Evolutionary conservation across 2,797 vertebrate genomes (phyloP).

Genomic region (Lagodon rhomboides): DNA sequence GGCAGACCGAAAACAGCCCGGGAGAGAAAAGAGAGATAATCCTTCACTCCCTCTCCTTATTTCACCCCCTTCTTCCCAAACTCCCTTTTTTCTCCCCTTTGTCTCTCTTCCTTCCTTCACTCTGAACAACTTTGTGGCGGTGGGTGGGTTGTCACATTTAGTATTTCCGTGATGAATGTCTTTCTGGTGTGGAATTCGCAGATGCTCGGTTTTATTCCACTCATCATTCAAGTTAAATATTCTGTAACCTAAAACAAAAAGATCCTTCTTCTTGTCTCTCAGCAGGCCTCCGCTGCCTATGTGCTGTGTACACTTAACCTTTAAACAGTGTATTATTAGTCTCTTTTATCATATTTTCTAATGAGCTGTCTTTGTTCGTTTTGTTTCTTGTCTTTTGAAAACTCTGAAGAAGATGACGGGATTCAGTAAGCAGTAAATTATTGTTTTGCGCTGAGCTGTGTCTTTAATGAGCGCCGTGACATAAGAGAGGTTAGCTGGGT

Average conservation of each 20-base stretch:
- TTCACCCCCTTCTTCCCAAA: slow-evolving; percentile 25
- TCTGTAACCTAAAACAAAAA: slow-evolving; percentile 28
- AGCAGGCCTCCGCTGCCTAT: not conserved
- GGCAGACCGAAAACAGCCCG: slow-evolving; percentile 52
- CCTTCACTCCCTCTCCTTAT: slow-evolving; percentile 15
- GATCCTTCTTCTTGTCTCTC: not conserved
- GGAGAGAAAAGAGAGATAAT: slow-evolving; percentile 50
- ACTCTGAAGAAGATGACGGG: not conserved
- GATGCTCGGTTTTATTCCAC: slow-evolving; percentile 34
- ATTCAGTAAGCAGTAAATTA: not conserved
- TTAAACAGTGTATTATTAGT: slow-evolving; percentile 10
- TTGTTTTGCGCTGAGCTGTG: not conserved
- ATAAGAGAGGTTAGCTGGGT: not conserved
- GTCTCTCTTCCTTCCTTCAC: slow-evolving; percentile 40
- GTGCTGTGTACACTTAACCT: not conserved
- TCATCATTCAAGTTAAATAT: slow-evolving; percentile 41
- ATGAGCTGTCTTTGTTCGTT: not conserved
- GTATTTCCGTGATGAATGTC: slow-evolving; percentile 51
- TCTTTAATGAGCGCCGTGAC: not conserved
- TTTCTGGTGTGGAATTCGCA: slow-evolving; percentile 31
- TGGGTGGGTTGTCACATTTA: slow-evolving; percentile 38
- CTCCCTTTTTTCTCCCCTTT: slow-evolving; percentile 18
- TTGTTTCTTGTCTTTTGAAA: not conserved
- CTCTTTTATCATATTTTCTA: slow-evolving; percentile 9
- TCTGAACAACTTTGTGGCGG: slow-evolving; percentile 32